Conservation (phyloP, 2,888 invertebrate genomes). For the Leptopilina syphax region DNA sequence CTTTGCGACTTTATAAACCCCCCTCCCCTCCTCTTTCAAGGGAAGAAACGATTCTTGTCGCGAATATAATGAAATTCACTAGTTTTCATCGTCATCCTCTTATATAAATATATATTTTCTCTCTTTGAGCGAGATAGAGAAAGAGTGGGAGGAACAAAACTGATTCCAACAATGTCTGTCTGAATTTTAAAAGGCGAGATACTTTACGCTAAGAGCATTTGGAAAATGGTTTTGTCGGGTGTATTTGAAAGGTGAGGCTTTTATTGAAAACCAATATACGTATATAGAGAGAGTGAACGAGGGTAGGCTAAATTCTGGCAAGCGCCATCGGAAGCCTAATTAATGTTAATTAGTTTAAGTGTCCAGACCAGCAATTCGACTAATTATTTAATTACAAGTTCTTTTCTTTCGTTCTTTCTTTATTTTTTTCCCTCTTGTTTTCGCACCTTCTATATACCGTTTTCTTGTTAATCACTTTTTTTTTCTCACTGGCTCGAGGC, state of each 20-base stretch:
- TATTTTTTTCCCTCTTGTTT: slow-evolving; percentile 51
- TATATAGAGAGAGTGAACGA: slow-evolving; percentile 21
- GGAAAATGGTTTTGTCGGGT: background rate
- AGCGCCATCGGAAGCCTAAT: slow-evolving; percentile 56
- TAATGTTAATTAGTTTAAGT: slow-evolving; percentile 67
- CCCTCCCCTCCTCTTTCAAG: background rate
- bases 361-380: slow-evolving; percentile 58
- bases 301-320: slow-evolving; percentile 40
- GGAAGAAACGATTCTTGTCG: slow-evolving; percentile 10
- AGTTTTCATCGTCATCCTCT: slow-evolving; percentile 18
- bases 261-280: slow-evolving; percentile 54
- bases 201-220: too few relatives aligned
- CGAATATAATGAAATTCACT: slow-evolving; percentile 30
- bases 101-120: background rate
- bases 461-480: slow-evolving; percentile 35
- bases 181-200: slow-evolving; percentile 24
- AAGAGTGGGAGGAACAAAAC: slow-evolving; percentile 6
- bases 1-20: background rate
- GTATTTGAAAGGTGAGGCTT: slow-evolving; percentile 23
- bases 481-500: slow-evolving; percentile 52
- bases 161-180: slow-evolving; percentile 14
- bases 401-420: slow-evolving; percentile 38
- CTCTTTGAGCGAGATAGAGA: background rate
- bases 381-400: slow-evolving; percentile 66
- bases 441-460: slow-evolving; percentile 41